Evolutionary conservation across 2,797 vertebrate genomes (phyloP), one percentile per base, ranked within the genome.

Genomic region (Anniella stebbinsi): DNA sequence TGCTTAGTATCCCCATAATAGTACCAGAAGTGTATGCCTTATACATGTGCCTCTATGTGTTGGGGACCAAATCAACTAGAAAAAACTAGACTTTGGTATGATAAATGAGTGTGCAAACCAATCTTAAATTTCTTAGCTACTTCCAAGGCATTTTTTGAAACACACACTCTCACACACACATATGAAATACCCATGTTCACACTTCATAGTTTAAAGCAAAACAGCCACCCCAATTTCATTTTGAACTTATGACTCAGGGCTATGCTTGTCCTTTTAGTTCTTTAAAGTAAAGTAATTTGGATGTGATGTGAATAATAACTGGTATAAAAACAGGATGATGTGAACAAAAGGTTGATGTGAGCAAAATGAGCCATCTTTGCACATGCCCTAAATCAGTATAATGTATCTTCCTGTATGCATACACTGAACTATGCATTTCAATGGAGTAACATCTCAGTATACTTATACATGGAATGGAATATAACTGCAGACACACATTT

Each of bases 181-280:
- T 23, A 86, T 93, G 51, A 86, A 93, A 92, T 84, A 60, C 36
- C n/a, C 10, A 73, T 0, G 0, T 2, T 4, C 93, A 82, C 18
- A 78, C 33, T 88, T 83, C 45, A 48, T 75, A 75, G 45, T 36
- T 91, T 77, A 63, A 91, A 51, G 33, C 51, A 67, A 41, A 81
- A 36, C 45, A 60, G 70, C 30, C 72, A 88, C 78, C 60, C 6
- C 41, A 30, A 70, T 80, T 90, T 95, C 94, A 81, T 89, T 75
- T 94, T 88, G n/a, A 63, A 70, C 87, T 36, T 57, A 0, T 25
- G 36, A 23, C 86, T 93, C n/a, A 66, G 80, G 21, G 15, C 90
- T 75, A 57, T 85, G n/a, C 83, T 75, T 1, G 0, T 85, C 38
- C 69, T 85, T 92, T 51, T 90, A 2, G 89, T 70, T 89, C 38